These are phyloP conservation scores for Ditylenchus weischeri DNA, from an alignment of 2,888 invertebrate species.

Conservation along the genomic window DNA sequence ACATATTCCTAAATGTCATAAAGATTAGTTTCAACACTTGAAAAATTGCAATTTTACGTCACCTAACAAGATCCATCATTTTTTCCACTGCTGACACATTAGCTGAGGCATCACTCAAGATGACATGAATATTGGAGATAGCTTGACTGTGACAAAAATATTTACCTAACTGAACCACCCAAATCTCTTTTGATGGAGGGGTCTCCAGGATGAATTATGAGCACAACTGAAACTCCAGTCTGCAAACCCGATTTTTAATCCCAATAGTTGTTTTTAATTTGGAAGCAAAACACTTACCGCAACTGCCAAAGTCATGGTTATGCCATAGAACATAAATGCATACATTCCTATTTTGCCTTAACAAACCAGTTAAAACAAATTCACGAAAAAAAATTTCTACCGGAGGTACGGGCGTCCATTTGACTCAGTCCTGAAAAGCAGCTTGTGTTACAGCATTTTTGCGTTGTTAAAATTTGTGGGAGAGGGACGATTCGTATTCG, in stretches of 20 bases:
- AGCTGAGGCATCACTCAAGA: constrained; percentile 9
- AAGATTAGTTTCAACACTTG: too few relatives aligned
- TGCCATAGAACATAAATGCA: constrained; percentile 68
- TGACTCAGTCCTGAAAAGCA: constrained; percentile 65
- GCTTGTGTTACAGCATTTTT: too few relatives aligned
- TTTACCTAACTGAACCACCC: neutral
- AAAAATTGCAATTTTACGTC: too few relatives aligned
- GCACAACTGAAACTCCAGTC: constrained; percentile 67
- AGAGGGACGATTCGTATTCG: too few relatives aligned
- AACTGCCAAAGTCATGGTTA: constrained; percentile 59
- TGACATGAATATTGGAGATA: too few relatives aligned
- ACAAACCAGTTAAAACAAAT: too few relatives aligned
- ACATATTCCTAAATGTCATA: constrained; percentile 69
- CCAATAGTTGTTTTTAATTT: constrained; percentile 7
- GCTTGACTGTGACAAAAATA: too few relatives aligned
- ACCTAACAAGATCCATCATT: constrained; percentile 25
- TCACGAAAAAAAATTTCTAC: too few relatives aligned
- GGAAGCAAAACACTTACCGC: constrained; percentile 3
- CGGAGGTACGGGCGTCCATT: constrained; percentile 68
- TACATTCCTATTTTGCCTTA: constrained; percentile 66
- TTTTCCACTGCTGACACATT: constrained; percentile 26
- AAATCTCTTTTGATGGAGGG: constrained; percentile 57
- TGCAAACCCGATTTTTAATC: constrained; percentile 62
- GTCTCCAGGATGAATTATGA: constrained; percentile 68
- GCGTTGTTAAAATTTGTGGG: too few relatives aligned